Conservation (phyloP, 2,888 invertebrate species). For the Agrochola macilenta region DNA sequence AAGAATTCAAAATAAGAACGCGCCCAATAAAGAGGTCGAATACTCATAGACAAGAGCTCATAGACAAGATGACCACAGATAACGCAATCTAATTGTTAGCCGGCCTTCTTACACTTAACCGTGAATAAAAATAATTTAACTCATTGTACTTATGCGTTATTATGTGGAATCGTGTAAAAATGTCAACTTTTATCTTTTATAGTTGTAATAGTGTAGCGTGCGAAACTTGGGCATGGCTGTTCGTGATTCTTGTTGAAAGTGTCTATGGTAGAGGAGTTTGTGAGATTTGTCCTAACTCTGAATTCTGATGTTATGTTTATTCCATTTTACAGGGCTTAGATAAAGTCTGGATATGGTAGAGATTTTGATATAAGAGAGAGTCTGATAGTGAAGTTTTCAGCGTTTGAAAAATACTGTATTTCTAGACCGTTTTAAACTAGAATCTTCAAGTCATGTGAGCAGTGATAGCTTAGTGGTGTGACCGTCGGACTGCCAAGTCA, state of each 20-base stretch:
- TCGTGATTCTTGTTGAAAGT: slow-evolving; percentile 40
- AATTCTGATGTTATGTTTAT: too few species aligned
- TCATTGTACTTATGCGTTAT: slow-evolving; percentile 30
- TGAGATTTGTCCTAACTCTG: neutral
- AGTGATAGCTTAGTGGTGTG: too few species aligned
- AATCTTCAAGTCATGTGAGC: too few species aligned
- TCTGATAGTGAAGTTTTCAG: too few species aligned
- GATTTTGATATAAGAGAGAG: too few species aligned
- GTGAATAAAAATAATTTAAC: slow-evolving; percentile 46
- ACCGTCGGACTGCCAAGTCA: too few species aligned
- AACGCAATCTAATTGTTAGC: slow-evolving; percentile 35
- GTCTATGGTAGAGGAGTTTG: neutral
- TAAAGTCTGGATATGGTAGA: too few species aligned
- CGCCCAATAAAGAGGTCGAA: slow-evolving; percentile 55
- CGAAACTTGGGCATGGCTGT: slow-evolving; percentile 49
- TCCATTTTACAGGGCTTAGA: too few species aligned
- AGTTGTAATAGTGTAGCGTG: slow-evolving; percentile 44
- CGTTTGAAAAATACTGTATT: too few species aligned
- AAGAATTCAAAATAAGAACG: slow-evolving; percentile 36
- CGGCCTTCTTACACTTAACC: slow-evolving; percentile 55
- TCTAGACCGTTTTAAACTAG: too few species aligned
- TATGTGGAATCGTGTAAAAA: slow-evolving; percentile 59
- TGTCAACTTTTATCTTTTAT: slow-evolving; percentile 51
- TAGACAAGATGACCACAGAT: slow-evolving; percentile 55
- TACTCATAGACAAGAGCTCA: slow-evolving; percentile 51